Evolutionary conservation across 2,888 invertebrate genomes (phyloP).

Genomic region (Aplocera efformata): DNA sequence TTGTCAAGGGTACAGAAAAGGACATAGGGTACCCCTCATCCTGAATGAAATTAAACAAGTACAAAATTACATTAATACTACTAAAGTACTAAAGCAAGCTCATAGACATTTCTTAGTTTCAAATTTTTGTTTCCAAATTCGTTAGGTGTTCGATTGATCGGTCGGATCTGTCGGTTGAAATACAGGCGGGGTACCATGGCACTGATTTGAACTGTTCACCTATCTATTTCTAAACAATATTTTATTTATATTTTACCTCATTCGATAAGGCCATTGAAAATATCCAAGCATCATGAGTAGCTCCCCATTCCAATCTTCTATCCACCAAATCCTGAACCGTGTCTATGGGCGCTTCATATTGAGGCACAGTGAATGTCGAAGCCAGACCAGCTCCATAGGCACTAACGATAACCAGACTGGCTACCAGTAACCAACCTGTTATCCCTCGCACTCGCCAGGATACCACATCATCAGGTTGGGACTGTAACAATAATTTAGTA

Average conservation of each 20-base stretch:
- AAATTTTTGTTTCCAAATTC: too few species aligned
- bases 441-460: conserved; percentile 66
- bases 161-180: too few species aligned
- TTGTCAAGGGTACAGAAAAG: too few species aligned
- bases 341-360: conserved; percentile 82
- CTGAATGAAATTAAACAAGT: too few species aligned
- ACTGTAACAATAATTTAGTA: too few species aligned
- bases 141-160: too few species aligned
- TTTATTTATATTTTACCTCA: conserved; percentile 72
- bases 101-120: too few species aligned
- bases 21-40: too few species aligned
- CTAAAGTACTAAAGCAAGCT: too few species aligned
- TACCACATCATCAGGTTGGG: conserved; percentile 37
- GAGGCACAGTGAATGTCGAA: conserved; percentile 84
- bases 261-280: conserved; percentile 78
- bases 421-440: conserved; percentile 72
- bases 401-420: conserved; percentile 81
- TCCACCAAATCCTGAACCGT: conserved; percentile 81
- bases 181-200: too few species aligned
- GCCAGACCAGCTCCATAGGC: conserved; percentile 84
- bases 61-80: too few species aligned
- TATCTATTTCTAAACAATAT: too few species aligned
- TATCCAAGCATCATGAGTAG: conserved; percentile 84
- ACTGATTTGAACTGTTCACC: not conserved
- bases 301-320: conserved; percentile 82